A percentile compares a stretch with the other conserved stretches of the same genome.
phyloP scores from a whole-genome alignment of 2,113 vertebrate species.

The Macrotus californicus region DNA sequence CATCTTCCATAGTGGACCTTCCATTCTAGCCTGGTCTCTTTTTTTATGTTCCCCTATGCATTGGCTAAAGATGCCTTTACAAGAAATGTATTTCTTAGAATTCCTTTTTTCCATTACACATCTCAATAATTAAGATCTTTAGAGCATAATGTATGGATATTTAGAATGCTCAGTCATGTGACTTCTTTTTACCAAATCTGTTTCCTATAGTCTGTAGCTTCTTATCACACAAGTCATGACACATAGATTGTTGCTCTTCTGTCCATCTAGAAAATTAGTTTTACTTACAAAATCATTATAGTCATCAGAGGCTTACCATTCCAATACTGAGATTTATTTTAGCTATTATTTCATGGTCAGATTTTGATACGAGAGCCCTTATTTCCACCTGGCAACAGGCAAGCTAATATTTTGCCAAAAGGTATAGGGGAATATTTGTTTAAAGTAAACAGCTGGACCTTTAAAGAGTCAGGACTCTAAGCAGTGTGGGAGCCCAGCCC shows the following conservation, averaged over 20 bases:
- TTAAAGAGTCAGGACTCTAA: too few species aligned
- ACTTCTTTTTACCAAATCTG: not conserved
- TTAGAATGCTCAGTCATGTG: not conserved
- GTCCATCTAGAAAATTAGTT: not conserved
- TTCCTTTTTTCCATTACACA: not conserved
- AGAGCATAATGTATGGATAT: not conserved
- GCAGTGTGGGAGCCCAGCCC: not conserved
- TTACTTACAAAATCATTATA: not conserved
- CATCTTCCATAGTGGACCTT: not conserved
- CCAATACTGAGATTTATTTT: conserved; percentile 42
- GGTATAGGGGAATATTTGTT: conserved; percentile 40
- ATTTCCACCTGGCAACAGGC: conserved; percentile 63
- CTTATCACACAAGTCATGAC: not conserved
- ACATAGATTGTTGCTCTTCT: not conserved
- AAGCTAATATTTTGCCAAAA: conserved; percentile 67
- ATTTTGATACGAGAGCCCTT: conserved; percentile 54
- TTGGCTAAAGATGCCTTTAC: not conserved
- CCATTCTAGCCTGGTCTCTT: not conserved
- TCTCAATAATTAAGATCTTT: not conserved
- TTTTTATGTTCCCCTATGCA: not conserved
- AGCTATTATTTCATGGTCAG: conserved; percentile 61
- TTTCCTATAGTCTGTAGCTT: not conserved
- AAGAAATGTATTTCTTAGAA: not conserved
- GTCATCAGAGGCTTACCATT: not conserved
- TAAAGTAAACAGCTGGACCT: conserved; percentile 52